Evolutionary conservation across 2,888 invertebrate species (phyloP).

Genomic region (Erynnis tages): DNA sequence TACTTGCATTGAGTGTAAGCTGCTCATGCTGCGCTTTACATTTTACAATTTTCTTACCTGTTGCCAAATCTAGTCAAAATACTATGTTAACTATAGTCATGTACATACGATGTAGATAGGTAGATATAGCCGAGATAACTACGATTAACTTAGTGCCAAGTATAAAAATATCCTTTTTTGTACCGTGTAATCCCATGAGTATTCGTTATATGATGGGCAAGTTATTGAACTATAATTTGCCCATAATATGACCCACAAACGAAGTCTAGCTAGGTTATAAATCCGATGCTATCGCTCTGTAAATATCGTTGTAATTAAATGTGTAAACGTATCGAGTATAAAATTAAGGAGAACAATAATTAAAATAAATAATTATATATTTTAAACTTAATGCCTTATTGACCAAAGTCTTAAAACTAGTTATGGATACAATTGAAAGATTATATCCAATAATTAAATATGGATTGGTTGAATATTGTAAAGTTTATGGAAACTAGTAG

Average conservation of each 20-base stretch:
- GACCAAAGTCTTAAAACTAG: conserved; percentile 82
- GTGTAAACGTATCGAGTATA: conserved; percentile 70
- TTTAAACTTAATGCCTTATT: conserved; percentile 82
- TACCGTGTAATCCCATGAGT: conserved; percentile 50
- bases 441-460: conserved; percentile 69
- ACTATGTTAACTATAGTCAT: conserved; percentile 50
- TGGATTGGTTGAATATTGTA: conserved; percentile 77
- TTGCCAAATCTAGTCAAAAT: conserved; percentile 58
- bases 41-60: conserved; percentile 30
- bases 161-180: conserved; percentile 56
- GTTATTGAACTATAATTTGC: conserved; percentile 31
- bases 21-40: conserved; percentile 20
- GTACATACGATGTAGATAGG: conserved; percentile 71
- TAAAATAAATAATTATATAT: conserved; percentile 72
- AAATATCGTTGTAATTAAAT: conserved; percentile 69
- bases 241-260: conserved; percentile 26
- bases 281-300: conserved; percentile 44
- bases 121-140: conserved; percentile 45
- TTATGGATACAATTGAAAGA: conserved; percentile 68
- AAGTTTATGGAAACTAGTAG: conserved; percentile 67
- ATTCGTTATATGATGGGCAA: conserved; percentile 33
- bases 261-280: conserved; percentile 37
- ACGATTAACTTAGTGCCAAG: conserved; percentile 51
- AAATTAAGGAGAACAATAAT: conserved; percentile 79
- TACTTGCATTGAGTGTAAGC: conserved; percentile 19